phyloP scores from a whole-genome alignment of 2,797 vertebrate species.

The Corythornis leucogaster region DNA sequence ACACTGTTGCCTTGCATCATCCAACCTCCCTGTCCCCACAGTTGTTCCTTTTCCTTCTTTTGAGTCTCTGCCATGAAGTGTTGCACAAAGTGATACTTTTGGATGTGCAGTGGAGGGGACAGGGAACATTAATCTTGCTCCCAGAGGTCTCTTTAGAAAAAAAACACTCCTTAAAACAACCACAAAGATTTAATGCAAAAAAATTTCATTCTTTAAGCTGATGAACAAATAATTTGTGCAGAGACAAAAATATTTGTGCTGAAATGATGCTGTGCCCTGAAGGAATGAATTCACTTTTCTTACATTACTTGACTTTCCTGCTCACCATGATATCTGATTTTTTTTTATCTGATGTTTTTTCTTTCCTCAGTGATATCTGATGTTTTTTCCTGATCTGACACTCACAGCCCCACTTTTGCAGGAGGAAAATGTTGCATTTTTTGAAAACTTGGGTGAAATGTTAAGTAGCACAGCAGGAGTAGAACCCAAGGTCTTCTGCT shows the following conservation, averaged over 20 bases:
- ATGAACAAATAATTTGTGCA: neutral
- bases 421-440: neutral
- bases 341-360: fast-evolving
- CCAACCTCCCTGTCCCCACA: neutral
- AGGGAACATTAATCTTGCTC: neutral
- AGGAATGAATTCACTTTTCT: neutral
- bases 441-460: neutral
- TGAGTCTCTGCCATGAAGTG: neutral
- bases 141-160: neutral
- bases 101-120: neutral
- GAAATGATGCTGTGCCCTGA: neutral
- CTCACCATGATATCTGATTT: neutral
- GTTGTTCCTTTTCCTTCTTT: neutral
- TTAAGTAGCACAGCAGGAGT: neutral
- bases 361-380: neutral
- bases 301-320: neutral
- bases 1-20: neutral
- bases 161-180: neutral
- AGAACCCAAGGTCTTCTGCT: neutral
- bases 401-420: neutral
- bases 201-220: neutral
- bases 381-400: fast-evolving
- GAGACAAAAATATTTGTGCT: neutral
- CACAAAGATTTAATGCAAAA: neutral
- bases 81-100: neutral